Evolutionary conservation across 2,888 invertebrate species (phyloP), one percentile per base, ranked within the genome.

Genomic region (Notocelia uddmanniana): DNA sequence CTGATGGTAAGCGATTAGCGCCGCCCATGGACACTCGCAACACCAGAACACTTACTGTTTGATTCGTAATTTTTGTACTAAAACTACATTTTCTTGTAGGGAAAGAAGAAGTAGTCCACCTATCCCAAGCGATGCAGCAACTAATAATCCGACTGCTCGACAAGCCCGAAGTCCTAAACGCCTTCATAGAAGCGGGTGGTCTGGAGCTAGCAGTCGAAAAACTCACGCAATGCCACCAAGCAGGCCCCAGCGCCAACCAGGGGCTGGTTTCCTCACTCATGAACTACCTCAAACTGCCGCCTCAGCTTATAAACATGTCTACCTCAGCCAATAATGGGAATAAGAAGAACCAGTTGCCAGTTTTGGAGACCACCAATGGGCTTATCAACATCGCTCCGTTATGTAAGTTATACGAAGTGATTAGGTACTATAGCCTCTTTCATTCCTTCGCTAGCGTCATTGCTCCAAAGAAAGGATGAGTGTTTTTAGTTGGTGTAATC

Each of bases 381-480:
- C 91, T 98, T 19, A 95, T 97, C 62, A 98, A 98, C 88, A 98
- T 98, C 84, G 98, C 98, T 3, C 98, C 98, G 0, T 95, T 98
- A 45, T 98, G 97, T 95, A 85, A 94, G 88, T 95, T 15, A 3
- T 15, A 41, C 15, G 3, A 15, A 41, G n/a, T 8, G 1, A 45
- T 31, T 31, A 31, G 31, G 8, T 31, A 31, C 8, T 31, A 31
- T 31, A 31, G 31, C 8, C 31, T 31, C 0, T 9, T 31, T 31
- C n/a, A n/a, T n/a, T n/a, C n/a, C n/a, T n/a, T n/a, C n/a, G n/a
- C n/a, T n/a, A n/a, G n/a, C n/a, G n/a, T n/a, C n/a, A n/a, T n/a
- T n/a, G n/a, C n/a, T n/a, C n/a, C n/a, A n/a, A n/a, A n/a, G n/a
- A n/a, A n/a, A n/a, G n/a, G n/a, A n/a, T n/a, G n/a, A n/a, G n/a